A percentile compares a stretch with the other conserved stretches of the same genome.
Conservation (phyloP, 2,797 vertebrate genomes). For the Chrosomus eos region DNA sequence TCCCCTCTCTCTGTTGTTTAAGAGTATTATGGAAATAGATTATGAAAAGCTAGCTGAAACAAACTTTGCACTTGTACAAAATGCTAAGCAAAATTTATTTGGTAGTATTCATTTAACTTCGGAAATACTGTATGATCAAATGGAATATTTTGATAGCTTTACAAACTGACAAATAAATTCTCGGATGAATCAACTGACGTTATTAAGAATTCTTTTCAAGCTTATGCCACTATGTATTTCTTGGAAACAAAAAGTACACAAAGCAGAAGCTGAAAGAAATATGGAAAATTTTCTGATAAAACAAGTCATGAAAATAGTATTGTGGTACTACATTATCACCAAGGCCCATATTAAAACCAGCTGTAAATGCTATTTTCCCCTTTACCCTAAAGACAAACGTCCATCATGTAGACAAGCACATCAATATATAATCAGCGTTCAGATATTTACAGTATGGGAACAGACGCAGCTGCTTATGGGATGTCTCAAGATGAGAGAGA, state of each 20-base stretch:
- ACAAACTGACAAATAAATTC: not conserved
- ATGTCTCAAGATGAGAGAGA: conserved; percentile 38
- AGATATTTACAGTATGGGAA: conserved; percentile 42
- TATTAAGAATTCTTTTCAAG: not conserved
- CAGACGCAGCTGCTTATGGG: conserved; percentile 39
- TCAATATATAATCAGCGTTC: conserved; percentile 22
- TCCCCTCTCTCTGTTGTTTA: conserved; percentile 17
- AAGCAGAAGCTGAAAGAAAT: not conserved
- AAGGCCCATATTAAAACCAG: conserved; percentile 11
- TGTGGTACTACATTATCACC: not conserved
- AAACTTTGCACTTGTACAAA: conserved; percentile 8
- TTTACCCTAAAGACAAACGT: not conserved
- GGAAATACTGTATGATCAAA: not conserved
- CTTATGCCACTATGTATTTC: not conserved
- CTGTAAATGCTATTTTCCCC: not conserved
- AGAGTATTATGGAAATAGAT: conserved; percentile 50
- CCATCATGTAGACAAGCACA: conserved; percentile 14
- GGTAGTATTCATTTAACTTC: not conserved
- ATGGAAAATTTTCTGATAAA: not conserved
- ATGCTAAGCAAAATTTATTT: not conserved
- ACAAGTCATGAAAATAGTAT: conserved; percentile 7
- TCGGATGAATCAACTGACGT: not conserved
- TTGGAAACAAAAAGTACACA: not conserved
- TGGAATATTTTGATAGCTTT: not conserved
- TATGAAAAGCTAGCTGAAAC: conserved; percentile 16